Percentiles rank a stretch among this genome's conserved stretches.
Conservation (phyloP, 2,797 vertebrate species). For the Betta splendens region DNA sequence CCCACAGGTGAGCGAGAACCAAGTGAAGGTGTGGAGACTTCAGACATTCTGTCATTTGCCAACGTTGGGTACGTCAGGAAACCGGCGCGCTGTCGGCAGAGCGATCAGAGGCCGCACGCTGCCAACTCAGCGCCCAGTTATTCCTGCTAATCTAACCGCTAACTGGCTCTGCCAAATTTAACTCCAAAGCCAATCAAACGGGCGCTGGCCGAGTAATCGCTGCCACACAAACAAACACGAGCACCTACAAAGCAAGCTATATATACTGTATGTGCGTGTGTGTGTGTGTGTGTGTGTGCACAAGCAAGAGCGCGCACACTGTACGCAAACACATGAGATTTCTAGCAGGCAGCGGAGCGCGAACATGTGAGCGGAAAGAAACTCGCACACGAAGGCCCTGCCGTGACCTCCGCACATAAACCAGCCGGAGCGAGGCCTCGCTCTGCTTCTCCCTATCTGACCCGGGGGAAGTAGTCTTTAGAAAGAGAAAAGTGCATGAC, state of each 20-base stretch:
- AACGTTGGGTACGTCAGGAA: not conserved
- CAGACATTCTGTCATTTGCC: not conserved
- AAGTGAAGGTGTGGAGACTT: not conserved
- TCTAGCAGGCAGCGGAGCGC: constrained; percentile 15
- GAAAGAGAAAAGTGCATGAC: constrained; percentile 59
- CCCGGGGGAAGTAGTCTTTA: constrained; percentile 49
- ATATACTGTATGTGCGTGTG: too few species aligned
- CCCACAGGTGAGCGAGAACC: too few species aligned
- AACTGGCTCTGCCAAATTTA: constrained; percentile 62
- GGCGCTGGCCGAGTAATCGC: constrained; percentile 52
- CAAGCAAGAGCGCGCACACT: not conserved
- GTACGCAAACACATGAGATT: constrained; percentile 12
- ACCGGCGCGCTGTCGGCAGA: too few species aligned
- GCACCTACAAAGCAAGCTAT: too few species aligned
- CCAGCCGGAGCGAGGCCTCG: constrained; percentile 54
- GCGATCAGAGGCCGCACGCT: too few species aligned
- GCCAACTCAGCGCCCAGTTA: not conserved
- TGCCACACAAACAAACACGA: constrained; percentile 15
- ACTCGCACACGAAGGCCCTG: constrained; percentile 23
- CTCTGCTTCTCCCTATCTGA: constrained; percentile 23
- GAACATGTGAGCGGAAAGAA: constrained; percentile 54
- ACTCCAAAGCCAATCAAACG: constrained; percentile 75
- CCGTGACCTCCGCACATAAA: constrained; percentile 58
- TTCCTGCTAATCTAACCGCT: constrained; percentile 39
- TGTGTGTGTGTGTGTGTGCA: too few species aligned